Conservation (phyloP, 2,113 vertebrate genomes). For the Podocnemis expansa region DNA sequence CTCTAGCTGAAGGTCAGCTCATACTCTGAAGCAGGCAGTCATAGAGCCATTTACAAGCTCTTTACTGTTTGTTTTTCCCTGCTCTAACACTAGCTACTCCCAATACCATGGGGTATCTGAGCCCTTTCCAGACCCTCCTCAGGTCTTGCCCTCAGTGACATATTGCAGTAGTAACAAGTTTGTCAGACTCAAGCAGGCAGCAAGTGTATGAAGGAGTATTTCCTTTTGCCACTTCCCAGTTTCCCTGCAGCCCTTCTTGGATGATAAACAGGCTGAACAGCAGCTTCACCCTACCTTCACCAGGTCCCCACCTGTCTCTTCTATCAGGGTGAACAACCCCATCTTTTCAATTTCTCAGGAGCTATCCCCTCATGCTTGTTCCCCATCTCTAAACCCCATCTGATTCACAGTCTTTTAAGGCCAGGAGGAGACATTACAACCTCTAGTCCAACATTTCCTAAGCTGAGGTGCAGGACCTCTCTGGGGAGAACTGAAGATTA, state of each 20-base stretch:
- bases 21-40: not conserved
- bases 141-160: not conserved
- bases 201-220: not conserved
- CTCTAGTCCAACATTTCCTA: too few species aligned
- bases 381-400: not conserved
- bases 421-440: not conserved
- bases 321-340: not conserved
- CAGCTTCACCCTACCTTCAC: not conserved
- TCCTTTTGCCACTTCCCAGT: not conserved
- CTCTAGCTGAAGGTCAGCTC: not conserved
- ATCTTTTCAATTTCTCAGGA: not conserved
- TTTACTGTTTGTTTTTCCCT: not conserved
- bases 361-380: not conserved
- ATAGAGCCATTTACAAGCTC: not conserved
- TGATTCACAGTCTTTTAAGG: not conserved
- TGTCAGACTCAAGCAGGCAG: not conserved
- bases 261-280: not conserved
- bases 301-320: not conserved
- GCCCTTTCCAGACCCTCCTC: not conserved
- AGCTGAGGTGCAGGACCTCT: too few species aligned
- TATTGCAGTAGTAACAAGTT: not conserved
- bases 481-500: too few species aligned
- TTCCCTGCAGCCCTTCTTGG: not conserved
- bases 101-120: not conserved
- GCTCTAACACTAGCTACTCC: not conserved